Evolutionary conservation across 2,113 vertebrate genomes (phyloP).

Genomic region (Plestiodon gilberti): DNA sequence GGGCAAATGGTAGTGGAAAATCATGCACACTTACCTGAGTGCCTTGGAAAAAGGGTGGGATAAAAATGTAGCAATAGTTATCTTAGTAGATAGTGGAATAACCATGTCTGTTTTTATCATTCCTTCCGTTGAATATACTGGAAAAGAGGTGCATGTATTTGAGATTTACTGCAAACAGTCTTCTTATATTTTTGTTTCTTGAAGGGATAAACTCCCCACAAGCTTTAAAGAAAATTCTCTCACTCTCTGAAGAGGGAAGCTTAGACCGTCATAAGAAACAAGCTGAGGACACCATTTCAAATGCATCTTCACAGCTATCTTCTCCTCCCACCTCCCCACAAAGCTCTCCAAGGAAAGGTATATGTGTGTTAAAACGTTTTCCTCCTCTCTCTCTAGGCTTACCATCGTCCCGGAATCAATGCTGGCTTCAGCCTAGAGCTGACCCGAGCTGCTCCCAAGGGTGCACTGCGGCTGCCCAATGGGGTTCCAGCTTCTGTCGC

Average conservation of each 20-base stretch:
- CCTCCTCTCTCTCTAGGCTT: neutral
- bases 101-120: neutral
- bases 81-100: neutral
- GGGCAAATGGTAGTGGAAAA: neutral
- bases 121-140: neutral
- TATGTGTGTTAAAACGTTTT: neutral
- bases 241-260: constrained; percentile 93
- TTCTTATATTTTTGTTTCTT: constrained; percentile 32
- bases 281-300: constrained; percentile 89
- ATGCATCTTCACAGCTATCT: constrained; percentile 89
- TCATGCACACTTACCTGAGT: neutral
- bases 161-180: constrained; percentile 19
- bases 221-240: constrained; percentile 98
- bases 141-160: neutral
- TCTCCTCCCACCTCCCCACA: constrained; percentile 96
- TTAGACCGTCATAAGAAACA: constrained; percentile 88
- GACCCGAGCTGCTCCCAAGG: no score
- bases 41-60: neutral
- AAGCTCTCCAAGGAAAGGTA: constrained; percentile 97
- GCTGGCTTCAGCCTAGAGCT: no score
- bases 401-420: no score
- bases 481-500: no score
- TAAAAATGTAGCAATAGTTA: neutral
- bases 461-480: no score
- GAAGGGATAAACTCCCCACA: constrained; percentile 95